Base-by-base conservation (phyloP, 2,797 vertebrate genomes). In the Myripristis jacobus region DNA sequence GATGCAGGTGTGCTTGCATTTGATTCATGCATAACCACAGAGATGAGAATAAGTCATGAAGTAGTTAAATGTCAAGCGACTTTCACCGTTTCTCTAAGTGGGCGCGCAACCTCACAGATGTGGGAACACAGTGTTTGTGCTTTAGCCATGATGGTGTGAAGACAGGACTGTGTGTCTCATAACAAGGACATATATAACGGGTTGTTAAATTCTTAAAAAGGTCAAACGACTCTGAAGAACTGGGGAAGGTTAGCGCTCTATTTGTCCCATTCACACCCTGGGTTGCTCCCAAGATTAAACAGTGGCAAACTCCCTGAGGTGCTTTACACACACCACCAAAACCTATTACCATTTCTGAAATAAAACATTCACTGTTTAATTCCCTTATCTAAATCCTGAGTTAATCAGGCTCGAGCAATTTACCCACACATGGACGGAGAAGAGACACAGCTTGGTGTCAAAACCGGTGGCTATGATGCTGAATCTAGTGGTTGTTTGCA, bases 331-430 rank as follows among this genome's bases (percentile, higher is more conserved):
- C 62, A 31, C 58, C 25, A 47, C 38, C 44, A 66, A 73, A 82
- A 64, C 52, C 65, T 46, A 73, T 77, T 76, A 79, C 29, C 69
- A 68, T 80, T 68, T 77, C 19, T 57, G 67, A 52, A 64, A 75
- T 66, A 43, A 55, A 46, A 75, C 36, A 58, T 80, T 68, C 53
- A 31, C 67, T 48, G 1, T 81, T 86, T 81, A 55, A 79, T 81
- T 82, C 73, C 38, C 68, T 84, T 61, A 77, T 78, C 71, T 72
- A 72, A 79, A 82, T 82, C 51, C 66, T 48, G 75, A 60, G 44
- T 79, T 71, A 75, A 74, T 81, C 53, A 76, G 54, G 22, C 25
- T 60, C 9, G 22, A 67, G 43, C 58, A 69, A 81, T 88, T 88
- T 82, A 61, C 48, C 12, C 48, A 51, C 69, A 83, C 70, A 47